A percentile compares a stretch with the other conserved stretches of the same genome.
These are phyloP conservation scores for Cassiopea xamachana DNA, from an alignment of 30 jellyfish, hydroid and myxozoan species.

Conservation along the genomic window DNA sequence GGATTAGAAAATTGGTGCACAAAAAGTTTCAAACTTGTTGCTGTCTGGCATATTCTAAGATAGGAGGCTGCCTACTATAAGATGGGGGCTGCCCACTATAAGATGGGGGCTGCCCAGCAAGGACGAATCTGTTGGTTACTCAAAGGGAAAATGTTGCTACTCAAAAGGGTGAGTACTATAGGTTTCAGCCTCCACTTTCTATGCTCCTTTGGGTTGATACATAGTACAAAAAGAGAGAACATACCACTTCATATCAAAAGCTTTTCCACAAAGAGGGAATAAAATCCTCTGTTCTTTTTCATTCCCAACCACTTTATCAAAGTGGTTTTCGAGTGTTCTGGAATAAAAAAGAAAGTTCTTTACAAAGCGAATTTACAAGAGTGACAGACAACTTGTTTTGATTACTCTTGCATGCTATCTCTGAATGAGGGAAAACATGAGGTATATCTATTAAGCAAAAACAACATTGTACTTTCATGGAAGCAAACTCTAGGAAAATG, in stretches of 20 bases:
- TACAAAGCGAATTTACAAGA: neutral
- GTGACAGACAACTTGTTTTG: neutral
- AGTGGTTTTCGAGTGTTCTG: slow-evolving; percentile 28
- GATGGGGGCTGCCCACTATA: no score
- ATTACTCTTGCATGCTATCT: neutral
- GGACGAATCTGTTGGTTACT: no score
- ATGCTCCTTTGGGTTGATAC: neutral
- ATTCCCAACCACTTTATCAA: slow-evolving; percentile 30
- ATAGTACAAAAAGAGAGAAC: neutral
- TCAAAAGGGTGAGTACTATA: neutral
- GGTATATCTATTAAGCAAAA: no score
- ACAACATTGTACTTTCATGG: no score
- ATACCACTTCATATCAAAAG: slow-evolving; percentile 84
- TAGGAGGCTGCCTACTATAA: no score
- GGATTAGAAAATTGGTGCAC: no score
- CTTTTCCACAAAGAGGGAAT: slow-evolving; percentile 88
- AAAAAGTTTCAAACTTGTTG: no score
- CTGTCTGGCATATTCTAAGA: no score
- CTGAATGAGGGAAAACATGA: no score
- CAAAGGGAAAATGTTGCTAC: neutral
- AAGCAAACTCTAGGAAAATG: no score
- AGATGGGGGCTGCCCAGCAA: no score
- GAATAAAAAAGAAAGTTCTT: neutral
- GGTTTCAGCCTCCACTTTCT: neutral
- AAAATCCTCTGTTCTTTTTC: slow-evolving; percentile 42